Base-by-base conservation (phyloP, 2,888 invertebrate genomes). In the Eupithecia exiguata region DNA sequence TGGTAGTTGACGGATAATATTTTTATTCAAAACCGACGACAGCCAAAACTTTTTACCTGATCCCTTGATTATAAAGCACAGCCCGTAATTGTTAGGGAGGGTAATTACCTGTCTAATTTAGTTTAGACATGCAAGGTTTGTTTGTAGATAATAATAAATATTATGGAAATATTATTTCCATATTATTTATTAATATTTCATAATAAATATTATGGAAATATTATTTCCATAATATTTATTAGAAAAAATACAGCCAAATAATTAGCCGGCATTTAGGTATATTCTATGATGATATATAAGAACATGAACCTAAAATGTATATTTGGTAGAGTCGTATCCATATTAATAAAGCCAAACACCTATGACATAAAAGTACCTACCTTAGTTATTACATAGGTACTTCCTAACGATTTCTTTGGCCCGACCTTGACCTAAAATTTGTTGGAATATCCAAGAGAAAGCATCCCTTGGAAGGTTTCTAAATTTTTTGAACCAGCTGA, bases 401-500 rank as follows among this genome's bases (percentile, higher is more conserved):
- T 43, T 5, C 74, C 72, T 72, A 79, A 74, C 75, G 74, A 77
- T 78, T 78, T 78, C 72, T 74, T 72, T 25, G 68, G 25, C 63
- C 65, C 58, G 79, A 65, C 81, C 81, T 80, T 81, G 80, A 80
- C 79, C 81, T 70, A 74, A 74, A 61, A 53, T 66, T 74, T 58
- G 68, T 25, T 68, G 25, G 36, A 69, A 46, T 66, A 62, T 43
- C 46, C 63, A 67, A 70, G 71, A 74, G 76, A 68, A 76, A 35
- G 68, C 71, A 58, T 25, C 46, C 80, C 79, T 77, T 58, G 62
- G 49, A 82, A 80, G 82, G 84, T 85, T 84, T 83, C 84, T 85
- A 84, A 84, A 82, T 80, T 9, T 53, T 84, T 78, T 79, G 84
- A 81, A 84, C 72, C 83, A 84, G 82, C 86, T 89, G 80, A 83